Base-by-base conservation (phyloP, 2,888 invertebrate genomes). In the Nesidiocoris tenuis region DNA sequence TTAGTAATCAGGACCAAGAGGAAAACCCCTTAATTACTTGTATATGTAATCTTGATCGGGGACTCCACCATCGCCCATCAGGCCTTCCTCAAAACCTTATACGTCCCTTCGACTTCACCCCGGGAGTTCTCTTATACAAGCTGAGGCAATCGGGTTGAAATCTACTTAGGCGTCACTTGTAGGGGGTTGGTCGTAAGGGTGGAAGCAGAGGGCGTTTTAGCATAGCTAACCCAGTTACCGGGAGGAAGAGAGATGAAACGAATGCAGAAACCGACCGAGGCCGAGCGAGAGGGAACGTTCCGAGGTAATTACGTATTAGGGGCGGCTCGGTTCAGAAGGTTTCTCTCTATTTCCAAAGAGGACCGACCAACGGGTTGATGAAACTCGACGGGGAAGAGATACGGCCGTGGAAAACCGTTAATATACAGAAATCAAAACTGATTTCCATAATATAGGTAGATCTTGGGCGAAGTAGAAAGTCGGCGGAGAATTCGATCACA, bases 1-100 rank as follows among this genome's bases (percentile, higher is more conserved):
- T 79, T 79, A 79, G 75, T 79, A 79, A 79, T 79, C 77, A 78
- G 76, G 57, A 74, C 67, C 66, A 65, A 67, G 65, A 75, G 75
- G 75, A 71, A 66, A 74, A 74, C 75, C 74, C 75, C 75, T 75
- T 75, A 75, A 75, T 75, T 75, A 75, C 75, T 75, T 75, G 75
- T 75, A 75, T 72, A 72, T 75, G 75, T 75, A 75, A 75, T 75
- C 75, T 75, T 75, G 75, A 75, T 75, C 75, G 75, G 75, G 17
- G 24, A 57, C 21, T 7, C 18, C 72, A 7, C 54, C 17, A 3
- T 39, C 12, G 39, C 39, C 39, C 39, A 39, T 39, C 59, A 9
- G 21, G 21, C 23, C 63, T 17, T 63, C 22, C 22, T 63, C 63
- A 63, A 39, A 39, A 63, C 19, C 63, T 19, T 39, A 39, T 39